A percentile compares a stretch with the other conserved stretches of the same genome.
Conservation (phyloP, 2,113 vertebrate genomes). For the Lamprologus lemairii region DNA sequence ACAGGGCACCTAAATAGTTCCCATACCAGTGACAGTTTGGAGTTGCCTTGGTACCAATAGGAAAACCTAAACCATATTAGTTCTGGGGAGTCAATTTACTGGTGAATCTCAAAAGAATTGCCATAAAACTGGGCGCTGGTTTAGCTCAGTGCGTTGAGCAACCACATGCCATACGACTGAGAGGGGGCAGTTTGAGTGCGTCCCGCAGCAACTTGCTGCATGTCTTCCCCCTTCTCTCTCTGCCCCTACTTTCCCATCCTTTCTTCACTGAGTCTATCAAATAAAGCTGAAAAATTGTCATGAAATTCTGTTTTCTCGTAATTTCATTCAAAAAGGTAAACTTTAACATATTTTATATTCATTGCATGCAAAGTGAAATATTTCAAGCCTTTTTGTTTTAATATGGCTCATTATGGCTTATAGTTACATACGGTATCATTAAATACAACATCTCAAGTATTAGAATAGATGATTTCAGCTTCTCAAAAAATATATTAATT, state of each 20-base stretch:
- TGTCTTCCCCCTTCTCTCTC: not conserved
- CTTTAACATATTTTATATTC: not conserved
- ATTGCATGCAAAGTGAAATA: not conserved
- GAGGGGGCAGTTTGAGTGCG: rapidly evolving
- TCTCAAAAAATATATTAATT: not conserved
- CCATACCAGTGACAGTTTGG: not conserved
- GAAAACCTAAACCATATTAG: not conserved
- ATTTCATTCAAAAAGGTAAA: not conserved
- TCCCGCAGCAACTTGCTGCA: rapidly evolving
- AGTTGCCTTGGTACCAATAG: not conserved
- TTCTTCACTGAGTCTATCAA: not conserved
- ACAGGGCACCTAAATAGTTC: not conserved
- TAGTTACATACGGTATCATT: not conserved
- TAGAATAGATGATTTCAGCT: not conserved
- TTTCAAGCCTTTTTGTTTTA: not conserved
- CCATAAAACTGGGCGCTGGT: not conserved
- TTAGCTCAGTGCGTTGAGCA: not conserved
- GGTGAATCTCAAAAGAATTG: not conserved
- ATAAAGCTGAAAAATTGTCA: not conserved
- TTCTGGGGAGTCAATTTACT: not conserved
- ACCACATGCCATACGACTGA: not conserved
- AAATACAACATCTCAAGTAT: not conserved
- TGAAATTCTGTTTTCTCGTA: not conserved
- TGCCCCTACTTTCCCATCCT: not conserved
- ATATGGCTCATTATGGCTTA: not conserved